These are phyloP conservation scores for Gadopsis bispinosus DNA, from an alignment of 2,797 vertebrate genomes.

Conservation along the genomic window DNA sequence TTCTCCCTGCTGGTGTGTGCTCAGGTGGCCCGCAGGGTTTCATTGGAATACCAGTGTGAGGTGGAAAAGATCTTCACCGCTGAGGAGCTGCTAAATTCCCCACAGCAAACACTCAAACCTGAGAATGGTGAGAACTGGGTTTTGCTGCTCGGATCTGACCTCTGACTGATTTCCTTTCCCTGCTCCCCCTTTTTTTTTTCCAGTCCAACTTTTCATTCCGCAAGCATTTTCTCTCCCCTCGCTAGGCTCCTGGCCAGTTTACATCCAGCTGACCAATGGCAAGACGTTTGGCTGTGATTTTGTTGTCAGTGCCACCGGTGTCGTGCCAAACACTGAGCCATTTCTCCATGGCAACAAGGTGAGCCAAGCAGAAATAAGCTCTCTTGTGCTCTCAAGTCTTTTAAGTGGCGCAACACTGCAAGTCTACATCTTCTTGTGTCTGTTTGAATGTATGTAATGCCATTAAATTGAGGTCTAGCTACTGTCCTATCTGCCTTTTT, in stretches of 20 bases:
- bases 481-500: neutral
- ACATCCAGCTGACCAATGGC: conserved; percentile 90
- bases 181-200: neutral
- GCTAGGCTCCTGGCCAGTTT: conserved; percentile 90
- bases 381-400: neutral
- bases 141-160: neutral
- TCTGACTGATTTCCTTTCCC: neutral
- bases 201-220: neutral
- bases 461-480: neutral
- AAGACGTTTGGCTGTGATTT: conserved; percentile 93
- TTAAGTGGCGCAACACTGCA: neutral
- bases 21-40: conserved; percentile 89
- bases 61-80: conserved; percentile 87
- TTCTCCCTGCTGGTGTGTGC: neutral
- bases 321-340: conserved; percentile 89
- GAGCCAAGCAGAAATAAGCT: conserved; percentile 64
- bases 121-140: conserved; percentile 74
- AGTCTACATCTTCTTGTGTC: neutral
- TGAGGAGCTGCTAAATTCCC: conserved; percentile 84
- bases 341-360: conserved; percentile 93
- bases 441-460: conserved; percentile 2
- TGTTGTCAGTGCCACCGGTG: conserved; percentile 94
- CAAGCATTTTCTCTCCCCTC: conserved; percentile 15
- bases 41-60: conserved; percentile 91
- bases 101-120: conserved; percentile 60